Percentiles rank a stretch among this genome's conserved stretches.
Evolutionary conservation across 2,888 invertebrate species (phyloP).

Genomic region (Trachelus iudaicus): DNA sequence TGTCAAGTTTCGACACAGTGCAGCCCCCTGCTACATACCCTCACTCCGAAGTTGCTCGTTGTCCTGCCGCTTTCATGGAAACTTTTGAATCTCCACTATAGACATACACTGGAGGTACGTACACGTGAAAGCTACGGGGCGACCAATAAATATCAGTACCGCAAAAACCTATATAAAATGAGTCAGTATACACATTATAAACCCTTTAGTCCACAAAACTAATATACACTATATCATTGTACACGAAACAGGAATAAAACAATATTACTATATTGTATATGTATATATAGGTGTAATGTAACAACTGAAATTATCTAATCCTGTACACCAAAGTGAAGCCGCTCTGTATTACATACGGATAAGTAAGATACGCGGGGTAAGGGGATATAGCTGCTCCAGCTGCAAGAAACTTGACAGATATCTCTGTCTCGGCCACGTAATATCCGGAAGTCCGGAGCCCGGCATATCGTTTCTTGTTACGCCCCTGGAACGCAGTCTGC

Average conservation of each 20-base stretch:
- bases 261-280: neutral
- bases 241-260: neutral
- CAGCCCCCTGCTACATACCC: neutral
- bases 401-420: slow-evolving; percentile 21
- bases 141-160: neutral
- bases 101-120: neutral
- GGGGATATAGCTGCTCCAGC: neutral
- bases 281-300: no score
- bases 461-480: slow-evolving; percentile 7
- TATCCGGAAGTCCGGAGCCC: slow-evolving; percentile 15
- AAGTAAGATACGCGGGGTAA: neutral
- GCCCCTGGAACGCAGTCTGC: neutral
- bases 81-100: neutral
- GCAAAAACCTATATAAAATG: neutral
- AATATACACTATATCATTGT: neutral
- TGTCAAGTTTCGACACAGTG: neutral
- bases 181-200: neutral
- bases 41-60: neutral
- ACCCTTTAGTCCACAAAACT: neutral
- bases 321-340: neutral
- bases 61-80: neutral
- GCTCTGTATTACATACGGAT: neutral
- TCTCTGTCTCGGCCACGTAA: slow-evolving; percentile 14
- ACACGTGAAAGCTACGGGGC: neutral
- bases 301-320: no score